These are phyloP conservation scores for Aptenodytes forsteri DNA, from an alignment of 2,113 vertebrate genomes.

Conservation along the genomic window DNA sequence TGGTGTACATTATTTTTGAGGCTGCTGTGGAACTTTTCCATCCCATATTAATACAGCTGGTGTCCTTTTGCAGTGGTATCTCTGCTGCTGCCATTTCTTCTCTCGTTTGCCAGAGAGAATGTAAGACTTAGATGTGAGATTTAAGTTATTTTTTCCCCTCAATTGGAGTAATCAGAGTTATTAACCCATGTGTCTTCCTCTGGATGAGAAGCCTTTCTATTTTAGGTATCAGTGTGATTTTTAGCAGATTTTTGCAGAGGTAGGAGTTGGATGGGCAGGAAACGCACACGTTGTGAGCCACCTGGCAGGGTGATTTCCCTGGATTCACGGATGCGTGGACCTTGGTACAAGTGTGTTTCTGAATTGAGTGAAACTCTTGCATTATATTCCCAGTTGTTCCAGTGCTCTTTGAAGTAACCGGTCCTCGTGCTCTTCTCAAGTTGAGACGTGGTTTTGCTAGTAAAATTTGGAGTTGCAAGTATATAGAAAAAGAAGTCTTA, in stretches of 20 bases:
- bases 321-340: fast-evolving
- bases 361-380: not conserved
- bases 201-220: not conserved
- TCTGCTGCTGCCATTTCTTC: not conserved
- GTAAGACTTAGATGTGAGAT: not conserved
- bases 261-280: not conserved
- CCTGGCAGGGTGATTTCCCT: not conserved
- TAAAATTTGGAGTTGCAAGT: not conserved
- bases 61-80: not conserved
- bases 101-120: not conserved
- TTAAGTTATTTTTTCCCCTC: not conserved
- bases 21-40: not conserved
- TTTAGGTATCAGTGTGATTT: not conserved
- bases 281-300: fast-evolving
- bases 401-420: not conserved
- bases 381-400: not conserved
- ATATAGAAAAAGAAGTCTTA: not conserved
- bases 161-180: not conserved
- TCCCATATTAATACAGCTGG: not conserved
- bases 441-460: not conserved
- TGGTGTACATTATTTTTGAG: fast-evolving
- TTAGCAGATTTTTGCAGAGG: not conserved
- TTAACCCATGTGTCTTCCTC: not conserved
- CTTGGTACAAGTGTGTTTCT: not conserved
- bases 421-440: not conserved